Conservation (phyloP, 1,140 invertebrate genomes). For the Zaprionus gabonicus region DNA sequence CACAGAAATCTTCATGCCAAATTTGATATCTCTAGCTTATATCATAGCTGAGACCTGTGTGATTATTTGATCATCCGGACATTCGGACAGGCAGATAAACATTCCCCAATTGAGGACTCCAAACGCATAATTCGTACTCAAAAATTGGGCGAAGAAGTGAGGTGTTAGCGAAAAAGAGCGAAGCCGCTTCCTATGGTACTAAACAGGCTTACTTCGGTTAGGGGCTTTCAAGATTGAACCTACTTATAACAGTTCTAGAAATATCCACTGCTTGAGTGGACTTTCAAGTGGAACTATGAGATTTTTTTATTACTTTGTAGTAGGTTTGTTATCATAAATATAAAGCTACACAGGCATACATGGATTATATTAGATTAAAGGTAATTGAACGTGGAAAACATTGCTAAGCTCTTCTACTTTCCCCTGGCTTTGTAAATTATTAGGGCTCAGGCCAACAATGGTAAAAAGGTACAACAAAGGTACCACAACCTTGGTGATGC, state of each 20-base stretch:
- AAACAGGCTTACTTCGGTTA: background rate
- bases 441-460: background rate
- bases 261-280: background rate
- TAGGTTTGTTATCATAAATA: background rate
- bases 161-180: too few relatives aligned
- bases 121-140: too few relatives aligned
- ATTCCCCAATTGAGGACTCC: too few relatives aligned
- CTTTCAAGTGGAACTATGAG: background rate
- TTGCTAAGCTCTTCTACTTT: background rate
- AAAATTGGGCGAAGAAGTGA: too few relatives aligned
- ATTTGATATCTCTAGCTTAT: too few relatives aligned
- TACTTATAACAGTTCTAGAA: background rate
- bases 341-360: background rate
- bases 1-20: too few relatives aligned
- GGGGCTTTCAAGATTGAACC: background rate
- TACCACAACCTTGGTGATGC: too few relatives aligned
- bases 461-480: too few relatives aligned
- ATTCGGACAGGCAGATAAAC: too few relatives aligned
- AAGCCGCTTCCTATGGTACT: background rate
- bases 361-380: background rate
- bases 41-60: too few relatives aligned
- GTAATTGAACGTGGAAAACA: background rate
- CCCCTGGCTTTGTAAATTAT: background rate
- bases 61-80: too few relatives aligned
- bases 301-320: conserved; percentile 1